These are phyloP conservation scores for Pectinophora gossypiella DNA, from an alignment of 1,140 invertebrate genomes.

Conservation along the genomic window DNA sequence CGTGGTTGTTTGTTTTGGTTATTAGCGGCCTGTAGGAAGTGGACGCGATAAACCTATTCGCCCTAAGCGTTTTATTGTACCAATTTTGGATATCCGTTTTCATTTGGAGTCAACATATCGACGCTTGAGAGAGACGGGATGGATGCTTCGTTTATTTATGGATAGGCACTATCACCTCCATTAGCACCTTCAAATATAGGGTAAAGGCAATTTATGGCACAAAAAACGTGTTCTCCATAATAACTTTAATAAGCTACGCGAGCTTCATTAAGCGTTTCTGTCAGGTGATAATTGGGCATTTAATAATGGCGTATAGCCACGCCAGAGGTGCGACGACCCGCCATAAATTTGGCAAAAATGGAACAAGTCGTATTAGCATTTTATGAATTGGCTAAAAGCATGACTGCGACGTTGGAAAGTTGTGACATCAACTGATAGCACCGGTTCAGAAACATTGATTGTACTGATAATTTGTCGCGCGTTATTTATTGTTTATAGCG, in stretches of 20 bases:
- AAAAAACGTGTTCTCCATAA: background rate
- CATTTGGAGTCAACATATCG: slow-evolving; percentile 32
- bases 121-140: background rate
- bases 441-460: background rate
- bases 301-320: slow-evolving; percentile 38
- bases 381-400: slow-evolving; percentile 51
- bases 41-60: slow-evolving; percentile 69
- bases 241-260: background rate
- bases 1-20: slow-evolving; percentile 71
- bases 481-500: background rate
- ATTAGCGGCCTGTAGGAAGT: slow-evolving; percentile 70
- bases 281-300: slow-evolving; percentile 47
- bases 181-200: slow-evolving; percentile 38
- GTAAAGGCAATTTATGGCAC: background rate
- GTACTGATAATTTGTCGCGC: background rate
- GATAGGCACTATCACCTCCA: slow-evolving; percentile 37
- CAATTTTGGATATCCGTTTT: slow-evolving; percentile 67
- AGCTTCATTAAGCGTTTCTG: slow-evolving; percentile 40
- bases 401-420: slow-evolving; percentile 48
- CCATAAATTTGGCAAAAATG: slow-evolving; percentile 53
- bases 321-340: slow-evolving; percentile 29
- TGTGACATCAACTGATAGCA: slow-evolving; percentile 22
- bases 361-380: slow-evolving; percentile 54
- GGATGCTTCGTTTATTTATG: background rate
- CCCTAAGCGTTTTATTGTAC: slow-evolving; percentile 72